Percentiles rank a stretch among this genome's conserved stretches.
Evolutionary conservation across 2,113 vertebrate genomes (phyloP).

Genomic region (Nannobrachium achirus): DNA sequence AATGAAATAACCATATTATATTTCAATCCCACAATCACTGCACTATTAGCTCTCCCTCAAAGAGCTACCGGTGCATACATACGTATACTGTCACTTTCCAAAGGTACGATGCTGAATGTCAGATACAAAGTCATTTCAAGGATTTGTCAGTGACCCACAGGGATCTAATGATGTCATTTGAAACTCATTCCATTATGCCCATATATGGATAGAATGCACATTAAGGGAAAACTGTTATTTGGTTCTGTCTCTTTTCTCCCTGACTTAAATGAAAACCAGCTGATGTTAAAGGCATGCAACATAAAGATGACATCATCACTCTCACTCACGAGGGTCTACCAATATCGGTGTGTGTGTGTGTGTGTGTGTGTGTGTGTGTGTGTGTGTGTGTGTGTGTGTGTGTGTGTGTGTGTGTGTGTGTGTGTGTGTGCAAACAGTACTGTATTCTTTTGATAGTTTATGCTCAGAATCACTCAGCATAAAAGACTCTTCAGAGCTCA

Average conservation of each 20-base stretch:
- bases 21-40: no score
- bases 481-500: conserved; percentile 4
- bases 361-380: no score
- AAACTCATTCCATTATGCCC: conserved; percentile 46
- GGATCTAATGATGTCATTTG: conserved; percentile 44
- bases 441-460: conserved; percentile 53
- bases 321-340: conserved; percentile 19
- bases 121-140: conserved; percentile 5
- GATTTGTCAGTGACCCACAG: conserved; percentile 15
- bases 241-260: conserved; percentile 30
- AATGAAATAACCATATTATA: no score
- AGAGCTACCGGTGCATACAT: no score
- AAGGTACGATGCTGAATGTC: no score
- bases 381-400: no score
- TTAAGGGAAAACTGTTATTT: conserved; percentile 38
- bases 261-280: conserved; percentile 70
- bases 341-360: conserved; percentile 1
- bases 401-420: no score
- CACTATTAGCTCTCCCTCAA: no score
- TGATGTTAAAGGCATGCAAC: conserved; percentile 59
- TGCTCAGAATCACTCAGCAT: conserved; percentile 41
- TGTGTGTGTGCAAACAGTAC: no score
- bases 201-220: conserved; percentile 62
- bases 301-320: conserved; percentile 71
- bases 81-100: no score